A percentile compares a stretch with the other conserved stretches of the same genome.
Conservation (phyloP, 2,888 invertebrate species). For the Leptothorax acervorum region DNA sequence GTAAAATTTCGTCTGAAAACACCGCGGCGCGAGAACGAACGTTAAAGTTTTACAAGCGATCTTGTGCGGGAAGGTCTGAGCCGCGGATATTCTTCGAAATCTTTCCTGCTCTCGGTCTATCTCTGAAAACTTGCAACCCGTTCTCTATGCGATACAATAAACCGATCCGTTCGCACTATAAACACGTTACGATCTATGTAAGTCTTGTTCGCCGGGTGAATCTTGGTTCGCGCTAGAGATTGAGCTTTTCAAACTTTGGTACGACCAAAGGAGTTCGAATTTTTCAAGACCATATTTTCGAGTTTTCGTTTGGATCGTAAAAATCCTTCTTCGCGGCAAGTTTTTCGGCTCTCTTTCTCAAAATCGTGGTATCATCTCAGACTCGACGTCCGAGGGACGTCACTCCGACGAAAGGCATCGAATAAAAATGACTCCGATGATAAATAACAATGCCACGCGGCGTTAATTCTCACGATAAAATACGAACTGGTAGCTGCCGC, state of each 20-base stretch:
- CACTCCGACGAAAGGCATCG: not conserved
- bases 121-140: constrained; percentile 15
- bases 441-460: constrained; percentile 33
- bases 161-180: constrained; percentile 18
- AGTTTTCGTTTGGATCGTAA: not conserved
- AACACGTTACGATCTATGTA: constrained; percentile 18
- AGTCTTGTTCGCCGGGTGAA: not conserved
- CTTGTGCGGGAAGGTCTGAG: not conserved
- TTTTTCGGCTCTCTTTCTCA: not conserved
- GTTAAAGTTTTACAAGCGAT: constrained; percentile 37
- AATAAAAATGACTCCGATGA: constrained; percentile 10
- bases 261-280: not conserved
- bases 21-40: not conserved
- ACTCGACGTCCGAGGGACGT: not conserved
- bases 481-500: not conserved
- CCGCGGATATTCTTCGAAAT: constrained; percentile 13
- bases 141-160: constrained; percentile 5
- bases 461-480: constrained; percentile 24
- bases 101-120: not conserved
- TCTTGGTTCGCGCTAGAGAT: not conserved
- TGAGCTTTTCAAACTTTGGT: constrained; percentile 10
- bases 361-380: not conserved
- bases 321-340: not conserved
- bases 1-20: not conserved
- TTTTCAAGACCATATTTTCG: not conserved